Conservation (phyloP, 2,888 invertebrate species). For the Lissonota sp. region DNA sequence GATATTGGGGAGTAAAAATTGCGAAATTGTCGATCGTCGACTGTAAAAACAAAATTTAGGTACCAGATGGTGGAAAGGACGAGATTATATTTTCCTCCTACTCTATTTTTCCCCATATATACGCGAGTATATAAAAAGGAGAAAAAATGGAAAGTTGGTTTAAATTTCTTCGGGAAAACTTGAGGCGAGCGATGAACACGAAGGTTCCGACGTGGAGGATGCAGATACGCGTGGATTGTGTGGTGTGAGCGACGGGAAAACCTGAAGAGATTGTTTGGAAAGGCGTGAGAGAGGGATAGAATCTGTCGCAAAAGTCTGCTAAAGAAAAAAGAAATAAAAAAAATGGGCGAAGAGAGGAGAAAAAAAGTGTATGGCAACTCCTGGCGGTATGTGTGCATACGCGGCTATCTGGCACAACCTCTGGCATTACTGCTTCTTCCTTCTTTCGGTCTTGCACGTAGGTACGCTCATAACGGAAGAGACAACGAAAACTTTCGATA, state of each 20-base stretch:
- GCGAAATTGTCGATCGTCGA: slow-evolving; percentile 29
- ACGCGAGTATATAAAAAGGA: slow-evolving; percentile 6
- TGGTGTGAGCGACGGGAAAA: background rate
- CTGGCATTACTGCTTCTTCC: slow-evolving; percentile 8
- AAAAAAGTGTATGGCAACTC: slow-evolving; percentile 45
- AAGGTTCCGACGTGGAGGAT: slow-evolving; percentile 20
- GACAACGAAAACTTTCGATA: slow-evolving; percentile 65
- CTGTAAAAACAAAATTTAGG: background rate
- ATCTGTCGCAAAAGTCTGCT: slow-evolving; percentile 53
- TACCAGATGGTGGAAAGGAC: too few relatives aligned
- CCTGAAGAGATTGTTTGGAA: background rate
- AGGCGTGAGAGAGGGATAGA: slow-evolving; percentile 11
- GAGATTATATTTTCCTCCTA: background rate
- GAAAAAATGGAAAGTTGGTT: slow-evolving; percentile 27
- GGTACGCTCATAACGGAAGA: slow-evolving; percentile 60
- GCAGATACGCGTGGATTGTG: slow-evolving; percentile 38
- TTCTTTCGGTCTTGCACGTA: background rate
- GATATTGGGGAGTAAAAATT: too few relatives aligned
- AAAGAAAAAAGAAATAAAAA: slow-evolving; percentile 48
- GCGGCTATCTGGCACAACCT: slow-evolving; percentile 31
- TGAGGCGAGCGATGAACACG: background rate
- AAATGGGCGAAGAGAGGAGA: slow-evolving; percentile 3
- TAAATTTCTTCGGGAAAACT: slow-evolving; percentile 49
- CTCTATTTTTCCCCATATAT: background rate
- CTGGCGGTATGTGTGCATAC: slow-evolving; percentile 24